These are phyloP conservation scores for Eupithecia subfuscata DNA, from an alignment of 2,888 invertebrate species.

Conservation along the genomic window DNA sequence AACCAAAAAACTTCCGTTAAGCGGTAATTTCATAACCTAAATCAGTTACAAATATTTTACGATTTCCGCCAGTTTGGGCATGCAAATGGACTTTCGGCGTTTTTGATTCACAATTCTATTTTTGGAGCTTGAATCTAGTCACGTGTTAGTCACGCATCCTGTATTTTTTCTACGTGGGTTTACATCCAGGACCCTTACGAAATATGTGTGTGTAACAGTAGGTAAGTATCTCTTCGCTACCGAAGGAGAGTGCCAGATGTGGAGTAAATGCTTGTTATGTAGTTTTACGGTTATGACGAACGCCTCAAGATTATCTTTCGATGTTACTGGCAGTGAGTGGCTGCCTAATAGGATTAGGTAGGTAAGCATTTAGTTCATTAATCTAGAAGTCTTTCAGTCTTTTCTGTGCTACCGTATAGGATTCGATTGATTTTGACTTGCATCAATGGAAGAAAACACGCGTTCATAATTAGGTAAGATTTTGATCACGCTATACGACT, in stretches of 20 bases:
- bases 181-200: slow-evolving; percentile 7
- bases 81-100: slow-evolving; percentile 39
- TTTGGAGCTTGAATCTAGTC: slow-evolving; percentile 29
- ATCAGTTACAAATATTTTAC: slow-evolving; percentile 36
- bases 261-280: background rate
- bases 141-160: slow-evolving; percentile 40
- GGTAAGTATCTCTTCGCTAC: background rate
- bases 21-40: slow-evolving; percentile 19
- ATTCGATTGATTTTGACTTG: background rate
- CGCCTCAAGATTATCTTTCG: slow-evolving; percentile 1
- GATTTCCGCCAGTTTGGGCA: slow-evolving; percentile 41
- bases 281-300: slow-evolving; percentile 5
- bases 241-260: slow-evolving; percentile 10
- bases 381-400: background rate
- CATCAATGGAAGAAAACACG: background rate
- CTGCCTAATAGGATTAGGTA: background rate
- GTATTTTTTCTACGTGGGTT: slow-evolving; percentile 16
- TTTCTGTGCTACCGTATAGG: background rate
- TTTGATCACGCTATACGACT: too few species aligned
- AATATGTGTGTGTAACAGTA: background rate
- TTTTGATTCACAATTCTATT: slow-evolving; percentile 36
- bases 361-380: background rate
- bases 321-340: background rate
- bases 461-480: too few species aligned
- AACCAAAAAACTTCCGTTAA: slow-evolving; percentile 20